Evolutionary conservation across 2,797 vertebrate genomes (phyloP).

Genomic region (Hafferia zeledoni): DNA sequence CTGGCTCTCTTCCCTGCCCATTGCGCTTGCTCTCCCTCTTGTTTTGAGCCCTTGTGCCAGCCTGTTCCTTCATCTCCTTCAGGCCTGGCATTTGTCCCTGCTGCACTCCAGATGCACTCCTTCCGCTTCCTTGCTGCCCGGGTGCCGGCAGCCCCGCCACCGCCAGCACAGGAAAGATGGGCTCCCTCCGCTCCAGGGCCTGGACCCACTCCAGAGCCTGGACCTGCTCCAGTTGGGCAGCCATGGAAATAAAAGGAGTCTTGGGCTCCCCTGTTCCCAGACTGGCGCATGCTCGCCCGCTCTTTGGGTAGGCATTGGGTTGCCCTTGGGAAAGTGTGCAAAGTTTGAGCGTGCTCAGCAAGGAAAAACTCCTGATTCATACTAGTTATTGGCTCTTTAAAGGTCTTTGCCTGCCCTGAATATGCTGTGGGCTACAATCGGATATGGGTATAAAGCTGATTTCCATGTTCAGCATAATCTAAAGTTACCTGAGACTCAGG

Average conservation of each 20-base stretch:
- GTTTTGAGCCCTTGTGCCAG: background rate
- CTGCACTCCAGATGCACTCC: background rate
- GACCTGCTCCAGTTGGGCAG: background rate
- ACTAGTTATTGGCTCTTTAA: background rate
- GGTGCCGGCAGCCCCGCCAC: rapidly evolving
- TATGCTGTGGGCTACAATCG: background rate
- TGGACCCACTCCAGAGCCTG: background rate
- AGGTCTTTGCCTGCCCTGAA: background rate
- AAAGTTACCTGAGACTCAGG: background rate
- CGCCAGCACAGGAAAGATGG: background rate
- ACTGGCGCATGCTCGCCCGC: rapidly evolving
- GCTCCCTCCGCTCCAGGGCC: background rate
- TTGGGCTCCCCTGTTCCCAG: background rate
- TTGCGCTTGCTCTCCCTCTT: background rate
- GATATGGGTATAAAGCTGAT: background rate
- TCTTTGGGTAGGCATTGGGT: background rate
- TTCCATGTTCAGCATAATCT: background rate
- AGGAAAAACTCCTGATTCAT: background rate
- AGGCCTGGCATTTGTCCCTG: background rate
- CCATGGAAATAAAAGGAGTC: background rate
- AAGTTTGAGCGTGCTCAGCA: rapidly evolving
- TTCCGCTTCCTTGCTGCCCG: background rate
- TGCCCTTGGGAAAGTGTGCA: rapidly evolving
- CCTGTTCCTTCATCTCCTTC: background rate
- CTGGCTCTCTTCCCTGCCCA: background rate